phyloP scores from a whole-genome alignment of 2,888 invertebrate species.

The Caenorhabditis plicata region DNA sequence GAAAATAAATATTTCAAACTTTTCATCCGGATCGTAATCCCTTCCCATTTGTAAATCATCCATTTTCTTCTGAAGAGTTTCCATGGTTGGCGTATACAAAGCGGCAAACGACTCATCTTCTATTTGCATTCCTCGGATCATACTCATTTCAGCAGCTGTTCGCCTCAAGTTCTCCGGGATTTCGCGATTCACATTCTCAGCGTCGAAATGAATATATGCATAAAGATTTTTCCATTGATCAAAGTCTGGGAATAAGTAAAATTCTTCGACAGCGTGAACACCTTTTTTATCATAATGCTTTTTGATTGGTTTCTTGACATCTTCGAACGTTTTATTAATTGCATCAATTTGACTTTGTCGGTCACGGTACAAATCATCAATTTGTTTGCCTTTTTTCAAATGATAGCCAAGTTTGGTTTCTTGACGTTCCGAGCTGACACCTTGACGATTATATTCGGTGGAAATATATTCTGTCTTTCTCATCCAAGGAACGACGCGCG shows the following conservation, averaged over 20 bases:
- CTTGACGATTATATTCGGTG: constrained; percentile 95
- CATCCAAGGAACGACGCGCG: constrained; percentile 94
- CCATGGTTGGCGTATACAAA: constrained; percentile 92
- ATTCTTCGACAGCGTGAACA: constrained; percentile 84
- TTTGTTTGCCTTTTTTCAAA: constrained; percentile 77
- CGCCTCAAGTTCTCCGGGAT: constrained; percentile 30
- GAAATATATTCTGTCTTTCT: constrained; percentile 97
- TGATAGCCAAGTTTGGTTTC: constrained; percentile 98
- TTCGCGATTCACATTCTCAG: constrained; percentile 90
- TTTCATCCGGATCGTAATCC: constrained; percentile 73
- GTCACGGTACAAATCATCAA: constrained; percentile 87
- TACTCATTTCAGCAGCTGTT: constrained; percentile 29
- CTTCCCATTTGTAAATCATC: constrained; percentile 78
- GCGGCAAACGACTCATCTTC: constrained; percentile 98
- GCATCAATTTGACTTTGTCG: constrained; percentile 94
- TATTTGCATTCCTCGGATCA: constrained; percentile 69
- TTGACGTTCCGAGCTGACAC: constrained; percentile 86
- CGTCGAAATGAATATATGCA: constrained; percentile 93
- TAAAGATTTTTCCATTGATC: constrained; percentile 96
- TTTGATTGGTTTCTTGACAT: constrained; percentile 75
- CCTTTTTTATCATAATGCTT: constrained; percentile 96
- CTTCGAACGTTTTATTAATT: constrained; percentile 94
- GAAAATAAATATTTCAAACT: constrained; percentile 5
- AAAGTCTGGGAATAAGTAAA: constrained; percentile 91
- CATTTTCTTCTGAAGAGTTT: constrained; percentile 84